Base-by-base conservation (phyloP, 2,797 vertebrate species). In the Protonibea diacanthus region DNA sequence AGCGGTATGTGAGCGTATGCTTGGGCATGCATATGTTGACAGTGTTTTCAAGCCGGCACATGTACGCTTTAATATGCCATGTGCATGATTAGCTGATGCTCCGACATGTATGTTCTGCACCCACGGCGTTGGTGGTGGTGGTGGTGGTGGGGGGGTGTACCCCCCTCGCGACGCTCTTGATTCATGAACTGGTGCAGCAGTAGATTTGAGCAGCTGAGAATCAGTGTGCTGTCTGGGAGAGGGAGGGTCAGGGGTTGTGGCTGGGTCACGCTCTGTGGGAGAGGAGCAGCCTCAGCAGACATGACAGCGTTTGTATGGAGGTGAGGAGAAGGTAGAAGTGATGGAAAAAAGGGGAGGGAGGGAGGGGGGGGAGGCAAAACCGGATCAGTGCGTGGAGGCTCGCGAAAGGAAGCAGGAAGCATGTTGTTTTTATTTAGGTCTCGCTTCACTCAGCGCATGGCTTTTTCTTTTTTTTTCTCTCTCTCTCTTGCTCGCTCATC, bases 211-310 rank as follows among this genome's bases (percentile, higher is more conserved):
- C 86, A 70, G 89, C 77, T 77, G 86, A 84, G 79, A 85, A 21
- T 73, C 75, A n/a, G 77, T 40, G 74, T 25, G 77, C 82, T 83
- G 93, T 91, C 86, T 88, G 87, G 59, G 58, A 90, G 81, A 85
- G 74, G 69, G 63, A 78, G 88, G 92, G 92, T 91, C 91, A 91
- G 87, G 90, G 94, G 93, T 94, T 82, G 84, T 74, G 90, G 78
- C 86, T 79, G 90, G 95, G 94, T 94, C 92, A 86, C 44, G 55
- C 90, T 88, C 89, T 84, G 87, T 88, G 88, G 89, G 93, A 89
- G 88, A 86, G 80, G 71, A 89, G 74, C 57, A 59, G 81, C 69
- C 74, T 84, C 81, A 5, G 80, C 79, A 87, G 88, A 88, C 70
- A 69, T 86, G 85, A 81, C 74, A 52, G 84, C 68, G 63, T 78